Evolutionary conservation across 2,797 vertebrate species (phyloP).

Genomic region (Aselliscus stoliczkanus): DNA sequence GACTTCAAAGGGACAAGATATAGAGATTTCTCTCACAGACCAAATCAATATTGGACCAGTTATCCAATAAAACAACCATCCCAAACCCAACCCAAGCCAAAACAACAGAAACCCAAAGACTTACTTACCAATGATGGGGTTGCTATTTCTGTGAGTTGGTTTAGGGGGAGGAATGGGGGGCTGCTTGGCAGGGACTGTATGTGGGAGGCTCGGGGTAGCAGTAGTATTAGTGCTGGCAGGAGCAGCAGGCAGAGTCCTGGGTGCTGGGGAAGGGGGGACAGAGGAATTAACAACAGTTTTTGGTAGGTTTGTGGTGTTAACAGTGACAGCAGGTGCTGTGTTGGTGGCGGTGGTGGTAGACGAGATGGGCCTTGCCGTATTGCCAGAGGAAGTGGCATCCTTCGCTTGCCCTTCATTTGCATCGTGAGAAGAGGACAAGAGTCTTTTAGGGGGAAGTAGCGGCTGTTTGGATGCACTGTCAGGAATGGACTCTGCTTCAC

Average conservation of each 20-base stretch:
- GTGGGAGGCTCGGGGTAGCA: constrained; percentile 71
- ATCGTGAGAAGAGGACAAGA: constrained; percentile 86
- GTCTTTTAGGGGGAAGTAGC: constrained; percentile 91
- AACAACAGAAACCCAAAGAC: not conserved
- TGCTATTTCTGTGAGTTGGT: constrained; percentile 91
- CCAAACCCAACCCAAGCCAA: not conserved
- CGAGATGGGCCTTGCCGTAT: constrained; percentile 77
- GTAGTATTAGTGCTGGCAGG: constrained; percentile 80
- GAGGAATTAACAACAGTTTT: constrained; percentile 52
- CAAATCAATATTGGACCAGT: not conserved
- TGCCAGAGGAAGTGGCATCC: constrained; percentile 71
- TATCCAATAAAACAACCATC: not conserved
- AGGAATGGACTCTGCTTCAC: constrained; percentile 84
- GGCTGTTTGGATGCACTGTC: constrained; percentile 88
- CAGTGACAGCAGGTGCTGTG: constrained; percentile 27
- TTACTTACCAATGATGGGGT: constrained; percentile 90
- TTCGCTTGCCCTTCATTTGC: constrained; percentile 77
- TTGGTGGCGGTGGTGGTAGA: constrained; percentile 74
- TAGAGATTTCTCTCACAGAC: not conserved
- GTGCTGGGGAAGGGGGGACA: constrained; percentile 74
- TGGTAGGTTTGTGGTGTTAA: constrained; percentile 62
- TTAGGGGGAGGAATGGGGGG: constrained; percentile 96
- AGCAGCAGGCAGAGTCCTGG: constrained; percentile 82
- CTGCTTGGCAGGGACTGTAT: constrained; percentile 85
- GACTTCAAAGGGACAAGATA: not conserved